Percentiles rank a stretch among this genome's conserved stretches.
phyloP scores from a whole-genome alignment of 2,888 invertebrate genomes.

The Lottia gigantea region DNA sequence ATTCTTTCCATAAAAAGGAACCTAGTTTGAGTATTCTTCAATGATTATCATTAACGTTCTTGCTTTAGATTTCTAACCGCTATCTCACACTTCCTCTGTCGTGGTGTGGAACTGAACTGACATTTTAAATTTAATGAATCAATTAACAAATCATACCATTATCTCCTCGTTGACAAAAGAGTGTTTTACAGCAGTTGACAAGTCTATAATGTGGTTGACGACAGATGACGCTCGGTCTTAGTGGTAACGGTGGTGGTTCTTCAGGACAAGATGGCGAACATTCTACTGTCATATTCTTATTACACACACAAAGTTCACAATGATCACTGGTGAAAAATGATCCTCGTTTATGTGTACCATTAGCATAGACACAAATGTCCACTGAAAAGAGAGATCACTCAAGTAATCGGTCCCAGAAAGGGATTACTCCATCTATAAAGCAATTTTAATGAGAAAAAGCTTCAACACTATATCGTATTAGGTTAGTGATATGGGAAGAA shows the following conservation, averaged over 20 bases:
- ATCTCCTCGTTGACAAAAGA: conserved; percentile 25
- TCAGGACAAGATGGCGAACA: conserved; percentile 28
- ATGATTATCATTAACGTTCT: too few relatives aligned
- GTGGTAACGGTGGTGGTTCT: conserved; percentile 18
- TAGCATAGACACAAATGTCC: conserved; percentile 33
- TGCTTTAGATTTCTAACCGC: too few relatives aligned
- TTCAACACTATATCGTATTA: too few relatives aligned
- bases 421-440: not conserved
- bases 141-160: too few relatives aligned
- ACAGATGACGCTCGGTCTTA: conserved; percentile 28
- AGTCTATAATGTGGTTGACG: conserved; percentile 31
- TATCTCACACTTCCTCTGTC: too few relatives aligned
- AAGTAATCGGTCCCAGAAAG: too few relatives aligned
- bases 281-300: conserved; percentile 26
- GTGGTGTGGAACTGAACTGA: too few relatives aligned
- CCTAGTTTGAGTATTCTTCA: too few relatives aligned
- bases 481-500: too few relatives aligned
- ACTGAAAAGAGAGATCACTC: conserved; percentile 3
- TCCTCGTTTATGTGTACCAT: conserved; percentile 26
- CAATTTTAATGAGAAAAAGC: too few relatives aligned
- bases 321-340: conserved; percentile 32
- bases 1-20: too few relatives aligned
- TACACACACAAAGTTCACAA: conserved; percentile 41
- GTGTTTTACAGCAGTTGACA: conserved; percentile 33
- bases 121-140: too few relatives aligned